These are phyloP conservation scores for Eulithis prunata DNA, from an alignment of 2,888 invertebrate genomes.

Conservation along the genomic window DNA sequence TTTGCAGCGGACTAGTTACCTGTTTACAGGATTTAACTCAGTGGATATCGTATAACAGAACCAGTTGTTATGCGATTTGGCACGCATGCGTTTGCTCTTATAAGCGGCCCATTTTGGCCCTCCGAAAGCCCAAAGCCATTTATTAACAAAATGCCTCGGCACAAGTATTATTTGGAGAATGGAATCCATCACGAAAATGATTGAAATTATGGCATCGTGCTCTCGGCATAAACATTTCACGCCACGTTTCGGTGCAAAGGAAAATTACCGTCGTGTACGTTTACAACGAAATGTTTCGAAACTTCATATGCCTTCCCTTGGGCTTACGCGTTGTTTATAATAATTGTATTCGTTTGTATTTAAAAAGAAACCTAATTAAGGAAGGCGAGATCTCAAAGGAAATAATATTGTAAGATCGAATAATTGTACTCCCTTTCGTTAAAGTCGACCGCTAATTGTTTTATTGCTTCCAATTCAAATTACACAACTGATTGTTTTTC, in stretches of 20 bases:
- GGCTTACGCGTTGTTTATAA: neutral
- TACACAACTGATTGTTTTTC: too few species aligned
- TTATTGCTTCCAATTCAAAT: too few species aligned
- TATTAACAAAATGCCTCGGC: slow-evolving; percentile 68
- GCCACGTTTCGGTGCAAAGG: slow-evolving; percentile 48
- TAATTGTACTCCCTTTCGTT: too few species aligned
- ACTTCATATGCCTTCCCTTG: neutral
- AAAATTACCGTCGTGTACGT: slow-evolving; percentile 53
- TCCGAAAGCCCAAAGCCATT: slow-evolving; percentile 62
- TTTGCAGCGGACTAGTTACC: slow-evolving; percentile 44
- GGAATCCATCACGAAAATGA: slow-evolving; percentile 69
- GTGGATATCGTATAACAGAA: slow-evolving; percentile 58
- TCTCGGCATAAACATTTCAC: slow-evolving; percentile 47
- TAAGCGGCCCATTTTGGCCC: slow-evolving; percentile 54
- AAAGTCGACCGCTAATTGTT: too few species aligned
- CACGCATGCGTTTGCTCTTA: slow-evolving; percentile 63
- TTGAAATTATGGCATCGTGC: slow-evolving; percentile 63
- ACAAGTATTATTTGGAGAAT: slow-evolving; percentile 68
- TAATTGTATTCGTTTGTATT: neutral
- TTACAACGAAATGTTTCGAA: slow-evolving; percentile 33
- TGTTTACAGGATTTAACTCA: slow-evolving; percentile 62
- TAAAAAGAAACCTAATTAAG: too few species aligned
- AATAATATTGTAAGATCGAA: too few species aligned
- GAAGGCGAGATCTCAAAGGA: too few species aligned
- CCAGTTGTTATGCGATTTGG: slow-evolving; percentile 71